A percentile compares a stretch with the other conserved stretches of the same genome.
These are phyloP conservation scores for Lingula anatina DNA, from an alignment of 2,888 invertebrate species.

Conservation along the genomic window DNA sequence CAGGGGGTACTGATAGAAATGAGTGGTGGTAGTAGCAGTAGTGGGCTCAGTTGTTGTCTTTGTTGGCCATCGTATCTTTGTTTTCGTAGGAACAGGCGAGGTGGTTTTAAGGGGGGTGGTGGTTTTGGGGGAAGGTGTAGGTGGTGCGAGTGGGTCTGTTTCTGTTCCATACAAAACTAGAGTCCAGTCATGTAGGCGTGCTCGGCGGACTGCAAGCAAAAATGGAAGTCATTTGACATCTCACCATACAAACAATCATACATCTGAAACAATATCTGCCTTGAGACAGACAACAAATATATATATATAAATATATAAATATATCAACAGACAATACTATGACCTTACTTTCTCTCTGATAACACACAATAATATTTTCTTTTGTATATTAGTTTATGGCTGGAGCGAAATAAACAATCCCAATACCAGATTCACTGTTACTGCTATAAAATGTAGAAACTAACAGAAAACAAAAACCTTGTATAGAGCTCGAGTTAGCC, in stretches of 20 bases:
- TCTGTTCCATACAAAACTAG: constrained; percentile 86
- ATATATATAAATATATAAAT: not conserved
- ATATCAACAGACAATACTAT: not conserved
- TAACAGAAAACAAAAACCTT: no score
- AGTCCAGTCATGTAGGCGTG: constrained; percentile 87
- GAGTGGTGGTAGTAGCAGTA: no score
- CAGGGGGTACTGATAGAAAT: no score
- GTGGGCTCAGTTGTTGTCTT: no score
- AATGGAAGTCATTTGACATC: constrained; percentile 13
- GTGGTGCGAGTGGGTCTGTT: constrained; percentile 15
- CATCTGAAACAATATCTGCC: not conserved
- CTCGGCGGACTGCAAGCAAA: constrained; percentile 52
- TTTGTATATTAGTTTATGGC: not conserved
- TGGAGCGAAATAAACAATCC: not conserved
- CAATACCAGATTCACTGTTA: not conserved
- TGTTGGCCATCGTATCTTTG: no score
- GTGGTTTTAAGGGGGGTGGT: no score
- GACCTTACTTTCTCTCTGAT: not conserved
- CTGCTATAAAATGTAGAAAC: no score
- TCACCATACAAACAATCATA: constrained; percentile 2
- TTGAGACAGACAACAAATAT: not conserved
- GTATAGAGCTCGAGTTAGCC: no score
- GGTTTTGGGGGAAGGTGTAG: no score
- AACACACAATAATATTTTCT: not conserved
- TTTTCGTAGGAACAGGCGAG: no score